Conservation (phyloP, 2,113 vertebrate genomes). For the Amia ocellicauda region DNA sequence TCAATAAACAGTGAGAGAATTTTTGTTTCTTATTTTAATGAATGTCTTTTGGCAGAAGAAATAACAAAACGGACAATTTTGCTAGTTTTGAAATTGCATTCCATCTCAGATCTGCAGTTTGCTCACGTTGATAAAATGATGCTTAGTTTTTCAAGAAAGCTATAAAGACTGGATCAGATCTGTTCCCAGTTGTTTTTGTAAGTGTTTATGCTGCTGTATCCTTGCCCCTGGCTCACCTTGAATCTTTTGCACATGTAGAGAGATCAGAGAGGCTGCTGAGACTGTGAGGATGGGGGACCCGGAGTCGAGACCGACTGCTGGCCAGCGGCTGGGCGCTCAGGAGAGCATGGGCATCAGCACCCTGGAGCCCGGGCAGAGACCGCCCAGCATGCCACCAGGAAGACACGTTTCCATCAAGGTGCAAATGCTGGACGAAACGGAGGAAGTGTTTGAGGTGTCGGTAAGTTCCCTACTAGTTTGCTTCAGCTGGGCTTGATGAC, state of each 20-base stretch:
- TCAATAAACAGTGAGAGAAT: too few species aligned
- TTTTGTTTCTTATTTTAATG: too few species aligned
- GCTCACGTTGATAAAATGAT: too few species aligned
- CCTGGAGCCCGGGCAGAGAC: slow-evolving; percentile 86
- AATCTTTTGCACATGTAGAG: slow-evolving; percentile 39
- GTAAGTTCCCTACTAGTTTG: slow-evolving; percentile 66
- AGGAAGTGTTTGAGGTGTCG: slow-evolving; percentile 90
- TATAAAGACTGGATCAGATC: too few species aligned
- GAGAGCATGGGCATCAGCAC: slow-evolving; percentile 94
- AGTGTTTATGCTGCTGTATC: slow-evolving; percentile 11
- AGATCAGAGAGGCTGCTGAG: slow-evolving; percentile 35
- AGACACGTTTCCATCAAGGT: slow-evolving; percentile 85
- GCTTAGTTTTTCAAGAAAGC: too few species aligned
- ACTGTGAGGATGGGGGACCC: slow-evolving; percentile 81
- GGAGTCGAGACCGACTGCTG: slow-evolving; percentile 78
- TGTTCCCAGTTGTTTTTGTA: slow-evolving; percentile 8
- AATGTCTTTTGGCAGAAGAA: too few species aligned
- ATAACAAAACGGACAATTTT: too few species aligned
- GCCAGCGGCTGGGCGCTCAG: slow-evolving; percentile 83
- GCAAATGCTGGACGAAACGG: slow-evolving; percentile 91
- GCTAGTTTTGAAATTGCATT: too few species aligned
- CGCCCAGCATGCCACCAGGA: slow-evolving; percentile 79
- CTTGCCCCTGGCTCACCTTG: slow-evolving; percentile 16
- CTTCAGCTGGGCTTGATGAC: too few species aligned
- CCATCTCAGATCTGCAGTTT: too few species aligned